A percentile compares a stretch with the other conserved stretches of the same genome.
phyloP scores from a whole-genome alignment of 1,140 invertebrate genomes.

The Papilio polyxenes region DNA sequence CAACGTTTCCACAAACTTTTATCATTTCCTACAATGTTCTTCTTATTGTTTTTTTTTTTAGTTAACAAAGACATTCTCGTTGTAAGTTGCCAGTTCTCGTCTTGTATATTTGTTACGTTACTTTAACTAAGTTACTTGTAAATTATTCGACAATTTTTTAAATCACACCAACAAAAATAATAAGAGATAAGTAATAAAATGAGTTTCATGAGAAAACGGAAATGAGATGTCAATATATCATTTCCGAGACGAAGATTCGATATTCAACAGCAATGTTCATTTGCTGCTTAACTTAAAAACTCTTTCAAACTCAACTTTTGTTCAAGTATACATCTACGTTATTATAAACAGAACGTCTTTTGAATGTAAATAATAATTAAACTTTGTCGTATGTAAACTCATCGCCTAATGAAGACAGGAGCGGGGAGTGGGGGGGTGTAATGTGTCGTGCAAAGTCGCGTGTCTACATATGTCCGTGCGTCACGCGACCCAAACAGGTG shows the following conservation, averaged over 20 bases:
- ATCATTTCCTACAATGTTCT: conserved; percentile 2
- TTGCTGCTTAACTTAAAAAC: not conserved
- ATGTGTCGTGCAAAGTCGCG: conserved; percentile 12
- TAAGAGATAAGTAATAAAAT: not conserved
- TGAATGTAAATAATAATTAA: conserved; percentile 35
- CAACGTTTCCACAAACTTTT: conserved; percentile 9
- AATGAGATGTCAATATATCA: conserved; percentile 1
- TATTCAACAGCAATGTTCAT: not conserved
- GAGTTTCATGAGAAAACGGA: not conserved
- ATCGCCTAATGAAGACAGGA: conserved; percentile 29
- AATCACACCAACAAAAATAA: not conserved
- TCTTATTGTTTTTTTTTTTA: not conserved
- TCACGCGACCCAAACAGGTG: conserved; percentile 48
- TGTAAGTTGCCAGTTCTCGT: not conserved
- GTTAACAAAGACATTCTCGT: not conserved
- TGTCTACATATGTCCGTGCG: conserved; percentile 22
- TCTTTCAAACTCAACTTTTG: not conserved
- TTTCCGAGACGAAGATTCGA: conserved; percentile 1
- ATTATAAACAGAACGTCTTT: conserved; percentile 20
- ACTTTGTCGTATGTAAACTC: conserved; percentile 16
- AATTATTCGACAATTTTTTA: not conserved
- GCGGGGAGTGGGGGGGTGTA: not conserved
- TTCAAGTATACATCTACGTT: not conserved
- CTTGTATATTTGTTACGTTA: not conserved
- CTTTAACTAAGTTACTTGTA: not conserved